phyloP scores from a whole-genome alignment of 2,888 invertebrate species.

The Autographa pulchrina region DNA sequence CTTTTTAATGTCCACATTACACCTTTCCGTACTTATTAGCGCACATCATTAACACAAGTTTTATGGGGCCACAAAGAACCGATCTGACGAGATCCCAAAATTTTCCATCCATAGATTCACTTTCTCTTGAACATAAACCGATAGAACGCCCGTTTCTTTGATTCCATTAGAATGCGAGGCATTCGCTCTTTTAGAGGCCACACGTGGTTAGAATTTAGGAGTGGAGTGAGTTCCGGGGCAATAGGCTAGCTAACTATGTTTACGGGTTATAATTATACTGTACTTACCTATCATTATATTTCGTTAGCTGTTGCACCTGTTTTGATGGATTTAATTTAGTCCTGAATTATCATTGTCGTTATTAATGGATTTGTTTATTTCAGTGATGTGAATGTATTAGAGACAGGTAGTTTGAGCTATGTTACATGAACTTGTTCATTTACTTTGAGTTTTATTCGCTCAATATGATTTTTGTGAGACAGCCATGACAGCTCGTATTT shows the following conservation, averaged over 20 bases:
- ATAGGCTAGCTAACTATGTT: constrained; percentile 6
- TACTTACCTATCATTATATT: neutral
- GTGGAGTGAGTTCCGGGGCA: constrained; percentile 33
- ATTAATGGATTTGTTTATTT: neutral
- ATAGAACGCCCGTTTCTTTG: constrained; percentile 18
- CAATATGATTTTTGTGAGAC: too few relatives aligned
- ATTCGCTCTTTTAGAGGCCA: constrained; percentile 29
- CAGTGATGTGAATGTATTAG: neutral
- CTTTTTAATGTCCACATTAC: neutral
- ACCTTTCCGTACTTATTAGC: neutral
- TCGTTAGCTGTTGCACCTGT: neutral
- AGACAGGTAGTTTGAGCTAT: neutral
- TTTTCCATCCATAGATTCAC: constrained; percentile 27
- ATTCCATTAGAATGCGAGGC: constrained; percentile 47
- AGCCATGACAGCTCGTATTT: too few relatives aligned
- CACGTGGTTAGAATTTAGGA: constrained; percentile 43
- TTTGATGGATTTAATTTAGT: neutral
- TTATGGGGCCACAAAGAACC: neutral
- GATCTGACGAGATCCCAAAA: neutral
- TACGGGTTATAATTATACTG: constrained; percentile 10
- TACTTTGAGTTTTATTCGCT: too few relatives aligned
- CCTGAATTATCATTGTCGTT: neutral
- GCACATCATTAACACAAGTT: too few relatives aligned
- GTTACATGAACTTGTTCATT: neutral
- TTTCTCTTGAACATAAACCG: constrained; percentile 33